Conservation (phyloP, 2,888 invertebrate genomes). For the Melieria picta region DNA sequence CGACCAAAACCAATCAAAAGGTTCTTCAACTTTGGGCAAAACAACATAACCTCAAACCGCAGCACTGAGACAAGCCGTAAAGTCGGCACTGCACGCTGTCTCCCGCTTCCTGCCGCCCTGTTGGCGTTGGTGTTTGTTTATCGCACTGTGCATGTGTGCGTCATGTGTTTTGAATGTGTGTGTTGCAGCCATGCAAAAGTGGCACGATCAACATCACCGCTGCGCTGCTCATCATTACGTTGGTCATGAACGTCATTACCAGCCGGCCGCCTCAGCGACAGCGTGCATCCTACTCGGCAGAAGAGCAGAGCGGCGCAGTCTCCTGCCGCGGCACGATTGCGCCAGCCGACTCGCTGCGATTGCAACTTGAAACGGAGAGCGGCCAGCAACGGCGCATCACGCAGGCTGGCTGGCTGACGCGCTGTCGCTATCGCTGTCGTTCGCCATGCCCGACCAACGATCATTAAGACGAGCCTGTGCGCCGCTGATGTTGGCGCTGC, state of each 20-base stretch:
- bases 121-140: background rate
- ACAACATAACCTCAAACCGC: background rate
- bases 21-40: slow-evolving; percentile 28
- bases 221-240: slow-evolving; percentile 13
- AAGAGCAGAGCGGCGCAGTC: too few relatives aligned
- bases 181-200: slow-evolving; percentile 23
- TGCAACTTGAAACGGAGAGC: too few relatives aligned
- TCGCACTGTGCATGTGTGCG: background rate
- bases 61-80: slow-evolving; percentile 4
- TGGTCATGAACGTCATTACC: background rate
- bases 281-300: background rate
- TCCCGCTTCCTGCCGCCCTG: too few relatives aligned
- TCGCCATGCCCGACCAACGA: background rate
- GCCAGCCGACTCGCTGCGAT: too few relatives aligned
- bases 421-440: background rate
- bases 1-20: slow-evolving; percentile 26
- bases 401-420: background rate
- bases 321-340: too few relatives aligned
- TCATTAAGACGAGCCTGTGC: background rate
- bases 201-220: slow-evolving; percentile 29
- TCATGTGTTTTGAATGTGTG: background rate
- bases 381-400: too few relatives aligned
- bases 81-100: too few relatives aligned
- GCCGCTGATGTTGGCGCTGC: too few relatives aligned
- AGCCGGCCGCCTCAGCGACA: background rate